Evolutionary conservation across 2,888 invertebrate species (phyloP).

Genomic region (Pherbina coryleti): DNA sequence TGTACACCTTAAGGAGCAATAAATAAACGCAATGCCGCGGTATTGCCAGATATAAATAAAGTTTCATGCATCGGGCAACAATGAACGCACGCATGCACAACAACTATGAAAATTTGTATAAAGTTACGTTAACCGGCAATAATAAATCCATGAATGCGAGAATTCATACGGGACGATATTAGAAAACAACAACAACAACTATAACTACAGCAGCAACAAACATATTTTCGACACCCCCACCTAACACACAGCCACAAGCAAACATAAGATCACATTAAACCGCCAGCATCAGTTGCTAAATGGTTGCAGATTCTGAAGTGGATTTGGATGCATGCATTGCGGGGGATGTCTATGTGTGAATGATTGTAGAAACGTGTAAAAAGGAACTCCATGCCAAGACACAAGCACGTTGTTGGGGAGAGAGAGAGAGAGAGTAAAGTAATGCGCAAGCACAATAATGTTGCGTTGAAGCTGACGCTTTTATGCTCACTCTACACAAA

Average conservation of each 20-base stretch:
- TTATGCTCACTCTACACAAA: slow-evolving; percentile 24
- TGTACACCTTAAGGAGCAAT: neutral
- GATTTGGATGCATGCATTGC: neutral
- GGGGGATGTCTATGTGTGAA: neutral
- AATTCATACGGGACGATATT: neutral
- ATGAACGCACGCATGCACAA: neutral
- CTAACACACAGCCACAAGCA: neutral
- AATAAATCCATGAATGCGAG: slow-evolving; percentile 26
- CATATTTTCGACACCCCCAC: neutral
- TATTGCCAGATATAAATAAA: slow-evolving; percentile 2
- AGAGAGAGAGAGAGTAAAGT: neutral
- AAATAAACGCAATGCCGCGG: neutral
- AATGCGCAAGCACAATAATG: neutral
- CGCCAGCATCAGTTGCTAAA: neutral
- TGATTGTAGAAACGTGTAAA: neutral
- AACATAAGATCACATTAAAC: too few relatives aligned
- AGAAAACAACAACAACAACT: slow-evolving; percentile 4
- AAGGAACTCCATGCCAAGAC: neutral
- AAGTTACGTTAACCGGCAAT: slow-evolving; percentile 30
- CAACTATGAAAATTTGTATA: neutral
- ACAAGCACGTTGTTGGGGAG: neutral
- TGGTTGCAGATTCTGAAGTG: too few relatives aligned
- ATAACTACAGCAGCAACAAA: neutral
- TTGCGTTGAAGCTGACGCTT: neutral
- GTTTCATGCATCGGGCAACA: neutral